Evolutionary conservation across 2,113 vertebrate species (phyloP), one percentile per base, ranked within the genome.

Genomic region (Mesitornis unicolor): DNA sequence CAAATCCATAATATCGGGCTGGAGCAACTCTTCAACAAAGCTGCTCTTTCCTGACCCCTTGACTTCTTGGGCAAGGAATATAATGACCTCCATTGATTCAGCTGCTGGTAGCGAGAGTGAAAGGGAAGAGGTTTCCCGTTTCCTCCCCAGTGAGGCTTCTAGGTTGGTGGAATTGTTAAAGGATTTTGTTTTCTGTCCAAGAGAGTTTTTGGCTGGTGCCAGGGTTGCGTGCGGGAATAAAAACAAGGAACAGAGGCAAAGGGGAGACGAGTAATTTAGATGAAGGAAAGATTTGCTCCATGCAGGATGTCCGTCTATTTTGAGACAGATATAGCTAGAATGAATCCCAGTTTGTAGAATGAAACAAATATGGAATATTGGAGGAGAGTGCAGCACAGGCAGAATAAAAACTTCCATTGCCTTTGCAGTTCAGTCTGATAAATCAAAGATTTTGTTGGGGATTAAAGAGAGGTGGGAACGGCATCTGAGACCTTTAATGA

Each of bases 1-100:
- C 94, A 63, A 76, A 96, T 94, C 89, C 83, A 64, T 74, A 94
- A 79, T 90, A 73, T 61, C 81, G 0, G 84, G 43, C 90, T 84
- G 90, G 64, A 95, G 84, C 61, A 71, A 76, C 63, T 90, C 67
- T 71, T 92, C 89, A 81, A 94, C 90, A 95, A 95, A 96, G 94
- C 93, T 94, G 91, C 90, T 97, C 93, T 87, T 85, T 97, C 73
- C 43, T 97, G 95, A 96, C 95, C 95, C 91, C 28, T 91, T 93
- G 94, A 95, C 96, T 95, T 90, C 95, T 93, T 93, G 84, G 90
- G 92, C 67, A 47, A 85, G 82, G 81, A 89, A 67, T 57, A 97
- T 96, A 97, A 96, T 97, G 95, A 94, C 87, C 92, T 84, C 79
- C 94, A 97, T 97, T 97, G 97, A 97, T 96, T 93, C 95, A 82